Conservation (phyloP, 2,888 invertebrate species). For the Blera fallax region DNA sequence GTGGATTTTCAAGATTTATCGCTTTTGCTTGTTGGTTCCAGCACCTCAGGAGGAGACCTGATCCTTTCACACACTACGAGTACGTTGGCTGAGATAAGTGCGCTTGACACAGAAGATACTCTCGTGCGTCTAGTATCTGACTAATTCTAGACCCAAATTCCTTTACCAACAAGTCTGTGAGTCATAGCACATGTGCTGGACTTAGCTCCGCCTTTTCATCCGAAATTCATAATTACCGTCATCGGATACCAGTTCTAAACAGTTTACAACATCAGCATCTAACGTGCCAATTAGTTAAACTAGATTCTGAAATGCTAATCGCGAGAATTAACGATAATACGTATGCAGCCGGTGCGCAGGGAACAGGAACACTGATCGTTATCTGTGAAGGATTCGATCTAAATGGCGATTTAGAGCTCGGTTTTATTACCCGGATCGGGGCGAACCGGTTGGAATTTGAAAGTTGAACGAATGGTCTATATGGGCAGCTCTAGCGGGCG, state of each 20-base stretch:
- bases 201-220: not conserved
- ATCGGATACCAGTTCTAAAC: not conserved
- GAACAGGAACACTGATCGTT: not conserved
- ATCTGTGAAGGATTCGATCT: not conserved
- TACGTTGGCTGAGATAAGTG: no score
- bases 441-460: slow-evolving; percentile 12
- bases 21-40: not conserved
- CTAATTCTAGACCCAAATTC: no score
- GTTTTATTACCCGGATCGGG: not conserved
- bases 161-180: not conserved
- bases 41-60: no score
- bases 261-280: not conserved
- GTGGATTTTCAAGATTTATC: slow-evolving; percentile 25
- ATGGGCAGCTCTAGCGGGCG: not conserved
- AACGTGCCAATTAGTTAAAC: slow-evolving; percentile 1
- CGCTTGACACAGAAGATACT: no score
- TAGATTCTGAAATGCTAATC: slow-evolving; percentile 19
- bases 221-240: not conserved
- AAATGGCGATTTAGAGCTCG: not conserved
- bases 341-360: not conserved
- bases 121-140: no score
- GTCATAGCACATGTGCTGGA: not conserved
- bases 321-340: not conserved
- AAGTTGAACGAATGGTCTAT: slow-evolving; percentile 1
- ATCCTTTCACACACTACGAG: no score